Evolutionary conservation across 2,113 vertebrate species (phyloP), one percentile per base, ranked within the genome.

Genomic region (Coturnix japonica): DNA sequence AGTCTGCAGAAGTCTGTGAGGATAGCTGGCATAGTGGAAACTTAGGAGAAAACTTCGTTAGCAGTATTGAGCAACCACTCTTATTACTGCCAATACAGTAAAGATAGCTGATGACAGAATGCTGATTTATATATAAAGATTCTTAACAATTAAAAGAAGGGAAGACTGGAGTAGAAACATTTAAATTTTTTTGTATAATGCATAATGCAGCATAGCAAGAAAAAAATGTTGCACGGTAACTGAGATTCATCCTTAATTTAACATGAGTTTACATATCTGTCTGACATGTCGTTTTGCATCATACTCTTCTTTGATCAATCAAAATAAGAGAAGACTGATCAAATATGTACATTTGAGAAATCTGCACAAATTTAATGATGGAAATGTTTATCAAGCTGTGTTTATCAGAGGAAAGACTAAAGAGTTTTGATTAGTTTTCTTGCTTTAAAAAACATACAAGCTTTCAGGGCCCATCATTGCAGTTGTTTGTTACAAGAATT

Each of bases 261-360:
- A 33, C 6, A 22, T 13, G 7, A 59, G 10, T 87, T 90, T 74
- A 65, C 31, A 30, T 74, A 51, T 69, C 31, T 64, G 26, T 61
- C 69, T 59, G 13, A 17, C 26, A 74, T 77, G 19, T 65, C 14
- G 19, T 54, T 91, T 84, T 72, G 31, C 15, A 60, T 37, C 4
- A 6, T 59, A 47, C 33, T 85, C 25, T 67, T 66, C 69, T 83
- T 86, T 78, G 69, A 84, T 94, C 63, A 85, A 90, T 88, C 63
- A 79, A n/a, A 57, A 31, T n/a, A 19, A 57, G 10, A 56, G 30
- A 37, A 37, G 37, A 57, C 7, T 57, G 31, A 57, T n/a, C 11
- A 20, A 5, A 57, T n/a, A 57, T 12, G 30, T 57, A 57, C n/a
- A 57, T 31, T 12, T 57, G 30, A 56, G 30, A 20, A n/a, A 57